Percentiles rank a stretch among this genome's conserved stretches.
Conservation (phyloP, 2,113 vertebrate species). For the Ceyx margarethae region DNA sequence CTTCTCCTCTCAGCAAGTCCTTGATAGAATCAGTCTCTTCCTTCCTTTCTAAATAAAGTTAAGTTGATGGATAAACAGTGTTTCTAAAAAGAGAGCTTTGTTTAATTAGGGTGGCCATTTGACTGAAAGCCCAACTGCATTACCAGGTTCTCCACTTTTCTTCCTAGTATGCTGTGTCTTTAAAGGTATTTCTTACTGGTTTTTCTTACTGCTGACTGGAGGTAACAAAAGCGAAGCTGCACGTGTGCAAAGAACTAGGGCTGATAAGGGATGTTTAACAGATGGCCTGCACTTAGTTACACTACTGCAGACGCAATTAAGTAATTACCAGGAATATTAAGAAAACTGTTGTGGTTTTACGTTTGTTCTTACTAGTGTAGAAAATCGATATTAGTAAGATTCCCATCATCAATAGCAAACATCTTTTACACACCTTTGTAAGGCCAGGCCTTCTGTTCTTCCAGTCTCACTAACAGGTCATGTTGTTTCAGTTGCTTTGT, state of each 20-base stretch:
- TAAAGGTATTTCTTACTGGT: not conserved
- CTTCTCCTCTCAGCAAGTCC: not conserved
- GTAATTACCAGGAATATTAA: not conserved
- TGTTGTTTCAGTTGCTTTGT: not conserved
- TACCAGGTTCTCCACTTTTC: not conserved
- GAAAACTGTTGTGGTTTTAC: not conserved
- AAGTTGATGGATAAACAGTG: not conserved
- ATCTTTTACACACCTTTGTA: not conserved
- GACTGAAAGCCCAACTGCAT: not conserved
- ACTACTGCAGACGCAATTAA: not conserved
- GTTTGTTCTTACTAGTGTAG: not conserved
- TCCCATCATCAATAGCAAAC: not conserved
- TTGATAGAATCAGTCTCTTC: not conserved
- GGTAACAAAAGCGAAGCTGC: not conserved
- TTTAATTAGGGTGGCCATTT: not conserved
- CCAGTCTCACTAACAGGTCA: not conserved
- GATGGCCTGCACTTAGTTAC: not conserved
- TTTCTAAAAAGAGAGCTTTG: conserved; percentile 14
- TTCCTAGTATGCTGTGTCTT: not conserved
- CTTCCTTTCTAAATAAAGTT: not conserved
- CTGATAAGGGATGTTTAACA: not conserved
- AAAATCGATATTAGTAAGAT: not conserved
- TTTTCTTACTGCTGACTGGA: not conserved
- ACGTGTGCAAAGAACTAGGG: not conserved
- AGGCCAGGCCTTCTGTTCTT: not conserved